Evolutionary conservation across 23 tunicate genomes (phyloP), one percentile per base, ranked within the genome.

Genomic region (Halocynthia aurantium): DNA sequence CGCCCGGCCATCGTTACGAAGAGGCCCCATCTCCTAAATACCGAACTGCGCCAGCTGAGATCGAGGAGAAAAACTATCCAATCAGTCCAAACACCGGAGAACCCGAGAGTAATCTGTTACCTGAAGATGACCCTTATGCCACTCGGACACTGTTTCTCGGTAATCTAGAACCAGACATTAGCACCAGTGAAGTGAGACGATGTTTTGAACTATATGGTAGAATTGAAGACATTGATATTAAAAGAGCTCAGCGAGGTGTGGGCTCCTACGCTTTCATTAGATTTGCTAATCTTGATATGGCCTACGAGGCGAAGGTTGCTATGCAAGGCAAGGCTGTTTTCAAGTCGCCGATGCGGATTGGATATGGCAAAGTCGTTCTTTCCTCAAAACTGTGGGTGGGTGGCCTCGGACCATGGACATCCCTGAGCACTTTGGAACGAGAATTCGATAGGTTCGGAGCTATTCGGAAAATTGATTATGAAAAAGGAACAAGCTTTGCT

Each of bases 391-490:
- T 96, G 0, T 96, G 99, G 99, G 97, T 96, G 50, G 99, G 99
- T 78, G 99, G 99, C 5, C 86, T 96, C 0, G 99, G 99, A 53
- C 58, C 72, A 8, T 91, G 96, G 96, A 91, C 96, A 40, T 86
- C 85, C 4, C 62, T 83, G 40, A 71, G 71, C 13, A 87, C 84
- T 19, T 63, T 96, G 22, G 93, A 96, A 68, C 55, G 89, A 21
- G 99, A 89, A 85, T 96, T 91, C 76, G 91, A 91, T 55, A 74
- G 91, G 67, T 96, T 89, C 82, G 99, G 99, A 64, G 76, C 96
- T 12, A 96, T 96, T 68, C 84, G 83, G 5, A 82, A 83, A 51
- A 96, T 96, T 18, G 98, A 92, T 61, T 92, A 76, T 79, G 76
- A 75, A 50, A 73, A 73, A 57, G 98, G 92, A 20, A 86, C 84